Evolutionary conservation across 2,888 invertebrate genomes (phyloP).

Genomic region (Gonocerus acuteangulatus): DNA sequence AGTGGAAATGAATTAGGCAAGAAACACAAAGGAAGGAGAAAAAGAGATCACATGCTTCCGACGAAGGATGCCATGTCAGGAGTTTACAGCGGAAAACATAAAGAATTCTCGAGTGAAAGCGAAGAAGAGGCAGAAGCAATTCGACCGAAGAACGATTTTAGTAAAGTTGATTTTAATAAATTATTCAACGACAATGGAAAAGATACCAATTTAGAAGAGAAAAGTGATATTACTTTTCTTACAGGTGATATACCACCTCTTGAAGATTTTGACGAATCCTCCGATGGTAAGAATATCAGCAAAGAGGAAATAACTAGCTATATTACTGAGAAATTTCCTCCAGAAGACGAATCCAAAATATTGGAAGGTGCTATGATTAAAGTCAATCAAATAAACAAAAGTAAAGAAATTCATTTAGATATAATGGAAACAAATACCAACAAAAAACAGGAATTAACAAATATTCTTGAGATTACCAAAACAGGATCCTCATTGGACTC

Average conservation of each 20-base stretch:
- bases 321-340: too few species aligned
- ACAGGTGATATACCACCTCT: slow-evolving; percentile 5
- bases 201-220: neutral
- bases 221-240: neutral
- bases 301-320: too few species aligned
- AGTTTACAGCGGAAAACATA: neutral
- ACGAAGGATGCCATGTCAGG: neutral
- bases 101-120: neutral
- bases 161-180: slow-evolving; percentile 4
- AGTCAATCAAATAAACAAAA: too few species aligned
- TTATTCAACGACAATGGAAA: neutral
- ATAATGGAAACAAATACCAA: too few species aligned
- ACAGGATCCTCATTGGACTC: too few species aligned
- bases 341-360: too few species aligned
- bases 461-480: too few species aligned
- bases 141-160: neutral
- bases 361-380: too few species aligned
- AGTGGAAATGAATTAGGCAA: slow-evolving; percentile 2
- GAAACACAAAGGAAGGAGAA: slow-evolving; percentile 1
- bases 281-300: too few species aligned
- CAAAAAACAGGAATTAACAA: too few species aligned
- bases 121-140: neutral
- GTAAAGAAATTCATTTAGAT: too few species aligned
- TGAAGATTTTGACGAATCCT: slow-evolving; percentile 6
- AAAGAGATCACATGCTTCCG: neutral